Evolutionary conservation across 2,888 invertebrate genomes (phyloP).

Genomic region (Caenorhabditis doughertyi): DNA sequence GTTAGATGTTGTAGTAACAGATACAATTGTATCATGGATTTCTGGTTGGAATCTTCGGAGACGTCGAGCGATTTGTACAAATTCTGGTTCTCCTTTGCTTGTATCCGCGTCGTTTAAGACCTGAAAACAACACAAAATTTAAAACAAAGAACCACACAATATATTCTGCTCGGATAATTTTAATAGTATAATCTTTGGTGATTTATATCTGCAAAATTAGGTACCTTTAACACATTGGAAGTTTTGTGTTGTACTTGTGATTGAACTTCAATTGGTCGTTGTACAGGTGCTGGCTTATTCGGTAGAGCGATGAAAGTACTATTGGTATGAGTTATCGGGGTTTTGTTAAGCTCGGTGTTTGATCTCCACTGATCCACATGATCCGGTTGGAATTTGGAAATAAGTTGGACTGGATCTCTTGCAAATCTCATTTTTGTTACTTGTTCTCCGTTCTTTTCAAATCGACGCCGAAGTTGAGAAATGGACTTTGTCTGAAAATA

Average conservation of each 20-base stretch:
- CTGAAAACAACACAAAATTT: slow-evolving; percentile 10
- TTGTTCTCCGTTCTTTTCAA: slow-evolving; percentile 61
- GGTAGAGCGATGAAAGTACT: slow-evolving; percentile 27
- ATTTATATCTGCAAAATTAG: background rate
- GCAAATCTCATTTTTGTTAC: slow-evolving; percentile 63
- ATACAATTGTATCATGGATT: slow-evolving; percentile 38
- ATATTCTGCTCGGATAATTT: background rate
- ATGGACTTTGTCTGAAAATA: slow-evolving; percentile 53
- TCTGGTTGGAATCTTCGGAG: slow-evolving; percentile 59
- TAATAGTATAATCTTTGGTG: background rate
- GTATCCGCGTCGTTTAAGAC: slow-evolving; percentile 57
- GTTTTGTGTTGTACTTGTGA: slow-evolving; percentile 39
- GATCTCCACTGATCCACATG: slow-evolving; percentile 42
- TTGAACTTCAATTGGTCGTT: slow-evolving; percentile 48
- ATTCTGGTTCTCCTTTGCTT: slow-evolving; percentile 53
- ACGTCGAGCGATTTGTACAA: slow-evolving; percentile 62
- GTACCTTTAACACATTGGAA: slow-evolving; percentile 53
- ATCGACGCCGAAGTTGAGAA: slow-evolving; percentile 54
- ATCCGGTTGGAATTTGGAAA: slow-evolving; percentile 57
- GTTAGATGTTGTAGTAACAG: background rate
- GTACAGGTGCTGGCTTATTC: slow-evolving; percentile 31
- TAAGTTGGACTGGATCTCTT: slow-evolving; percentile 55
- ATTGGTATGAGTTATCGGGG: slow-evolving; percentile 22
- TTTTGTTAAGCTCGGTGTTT: slow-evolving; percentile 30
- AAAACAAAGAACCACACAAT: background rate